These are phyloP conservation scores for Lasioglossum zephyrum DNA, from an alignment of 2,888 invertebrate genomes.

Conservation along the genomic window DNA sequence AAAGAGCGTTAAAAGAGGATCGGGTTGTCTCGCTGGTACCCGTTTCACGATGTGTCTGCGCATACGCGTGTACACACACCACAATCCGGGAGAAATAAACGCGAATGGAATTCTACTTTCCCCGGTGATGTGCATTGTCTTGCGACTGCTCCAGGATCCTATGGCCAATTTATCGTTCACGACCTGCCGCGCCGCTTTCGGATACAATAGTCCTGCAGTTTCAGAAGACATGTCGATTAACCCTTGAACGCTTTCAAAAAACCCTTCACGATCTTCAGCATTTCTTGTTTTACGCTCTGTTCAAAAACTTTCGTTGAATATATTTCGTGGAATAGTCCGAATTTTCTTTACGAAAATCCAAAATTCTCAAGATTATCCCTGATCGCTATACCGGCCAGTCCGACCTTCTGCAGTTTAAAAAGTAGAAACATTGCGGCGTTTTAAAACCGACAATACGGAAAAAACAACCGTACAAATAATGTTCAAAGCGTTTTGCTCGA, in stretches of 20 bases:
- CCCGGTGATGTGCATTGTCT: conserved; percentile 10
- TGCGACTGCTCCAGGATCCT: not conserved
- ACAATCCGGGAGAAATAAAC: not conserved
- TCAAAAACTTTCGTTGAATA: too few relatives aligned
- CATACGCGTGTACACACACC: not conserved
- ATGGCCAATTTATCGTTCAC: not conserved
- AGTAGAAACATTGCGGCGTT: too few relatives aligned
- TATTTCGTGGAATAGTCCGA: too few relatives aligned
- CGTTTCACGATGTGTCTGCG: conserved; percentile 62
- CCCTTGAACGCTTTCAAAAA: too few relatives aligned
- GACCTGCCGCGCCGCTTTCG: not conserved
- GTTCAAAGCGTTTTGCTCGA: too few relatives aligned
- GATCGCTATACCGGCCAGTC: too few relatives aligned
- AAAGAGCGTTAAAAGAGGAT: conserved; percentile 74
- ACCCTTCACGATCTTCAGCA: too few relatives aligned
- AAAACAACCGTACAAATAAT: not conserved
- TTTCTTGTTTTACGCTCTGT: too few relatives aligned
- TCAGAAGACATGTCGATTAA: not conserved
- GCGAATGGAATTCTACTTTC: conserved; percentile 23
- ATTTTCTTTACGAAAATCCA: too few relatives aligned
- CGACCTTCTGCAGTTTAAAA: too few relatives aligned
- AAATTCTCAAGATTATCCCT: too few relatives aligned
- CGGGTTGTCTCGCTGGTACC: conserved; percentile 68
- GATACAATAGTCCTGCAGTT: not conserved
- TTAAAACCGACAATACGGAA: not conserved